Evolutionary conservation across 2,797 vertebrate species (phyloP), one percentile per base, ranked within the genome.

Genomic region (Austrolebias charrua): DNA sequence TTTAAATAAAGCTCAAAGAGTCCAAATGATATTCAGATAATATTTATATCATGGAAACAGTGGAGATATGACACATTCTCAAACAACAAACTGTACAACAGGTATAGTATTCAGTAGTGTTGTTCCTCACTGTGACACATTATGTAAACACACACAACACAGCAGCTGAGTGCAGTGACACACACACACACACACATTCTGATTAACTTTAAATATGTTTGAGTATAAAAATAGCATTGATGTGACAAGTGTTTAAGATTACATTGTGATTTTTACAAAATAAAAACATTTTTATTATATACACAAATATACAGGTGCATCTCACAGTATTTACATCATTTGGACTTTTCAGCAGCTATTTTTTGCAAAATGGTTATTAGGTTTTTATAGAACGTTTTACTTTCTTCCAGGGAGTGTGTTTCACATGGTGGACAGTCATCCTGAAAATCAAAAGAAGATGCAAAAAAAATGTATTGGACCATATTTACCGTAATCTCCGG

Each of bases 381-480:
- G 63, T 65, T 89, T 0, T 79, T 0, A 44, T 92, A 52, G 86
- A 97, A 98, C 49, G 82, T 81, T 44, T 59, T 75, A 55, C 91
- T 80, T 58, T 77, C 86, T 82, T 85, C 84, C 64, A 93, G 91
- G 29, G 92, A 71, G 10, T 93, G 85, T 15, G 86, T 84, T 84
- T 98, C 96, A 89, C 96, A 98, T 70, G 87, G 80, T 78, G 81
- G 92, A 87, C 95, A 95, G 77, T 29, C 50, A 52, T 1, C 75
- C 95, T 95, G 76, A 63, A 86, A 90, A 49, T 11, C 59, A 48
- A 84, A 63, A 33, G 59, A 33, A 84, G 18, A 82, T 11, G 56
- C n/a, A 63, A 40, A 60, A 40, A 60, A 24, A 64, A 44, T 51
- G 14, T 1, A 52, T 24, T 6, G 9, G 42, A 50, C 40, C 40